These are phyloP conservation scores for Crossaster papposus DNA, from an alignment of 53 echinoderm and acorn worm species.

Conservation along the genomic window DNA sequence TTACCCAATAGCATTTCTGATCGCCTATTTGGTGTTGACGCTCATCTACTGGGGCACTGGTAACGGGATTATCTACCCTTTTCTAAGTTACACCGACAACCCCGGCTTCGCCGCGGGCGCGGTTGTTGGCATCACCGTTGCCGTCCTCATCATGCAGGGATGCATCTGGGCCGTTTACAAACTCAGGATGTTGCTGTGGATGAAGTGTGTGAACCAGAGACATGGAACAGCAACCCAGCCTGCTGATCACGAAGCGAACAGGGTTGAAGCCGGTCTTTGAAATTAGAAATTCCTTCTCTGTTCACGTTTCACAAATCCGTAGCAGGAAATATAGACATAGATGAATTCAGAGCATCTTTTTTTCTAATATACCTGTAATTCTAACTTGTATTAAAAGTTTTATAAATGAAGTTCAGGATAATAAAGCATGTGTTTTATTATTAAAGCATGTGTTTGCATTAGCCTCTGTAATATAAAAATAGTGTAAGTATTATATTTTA, in stretches of 20 bases:
- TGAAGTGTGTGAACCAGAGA: neutral
- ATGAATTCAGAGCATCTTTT: no score
- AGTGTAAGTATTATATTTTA: no score
- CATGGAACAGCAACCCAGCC: neutral
- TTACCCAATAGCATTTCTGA: conserved; percentile 50
- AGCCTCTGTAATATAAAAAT: no score
- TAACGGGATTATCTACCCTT: conserved; percentile 57
- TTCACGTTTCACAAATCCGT: no score
- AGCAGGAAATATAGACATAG: no score
- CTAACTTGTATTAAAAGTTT: no score
- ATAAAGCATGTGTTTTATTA: no score
- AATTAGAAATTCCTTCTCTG: neutral
- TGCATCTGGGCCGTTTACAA: conserved; percentile 49
- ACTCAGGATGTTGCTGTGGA: conserved; percentile 32
- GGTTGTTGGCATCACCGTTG: conserved; percentile 14
- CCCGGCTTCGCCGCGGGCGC: conserved; percentile 52
- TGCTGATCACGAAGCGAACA: neutral
- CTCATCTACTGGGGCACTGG: conserved; percentile 69
- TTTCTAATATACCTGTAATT: no score
- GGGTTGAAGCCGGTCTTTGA: conserved; percentile 1
- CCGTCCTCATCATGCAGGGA: conserved; percentile 21
- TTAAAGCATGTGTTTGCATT: no score
- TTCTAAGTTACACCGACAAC: conserved; percentile 52
- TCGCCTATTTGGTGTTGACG: conserved; percentile 57
- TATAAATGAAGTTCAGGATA: no score